phyloP scores from a whole-genome alignment of 1,140 invertebrate species.

The Episyrphus balteatus region DNA sequence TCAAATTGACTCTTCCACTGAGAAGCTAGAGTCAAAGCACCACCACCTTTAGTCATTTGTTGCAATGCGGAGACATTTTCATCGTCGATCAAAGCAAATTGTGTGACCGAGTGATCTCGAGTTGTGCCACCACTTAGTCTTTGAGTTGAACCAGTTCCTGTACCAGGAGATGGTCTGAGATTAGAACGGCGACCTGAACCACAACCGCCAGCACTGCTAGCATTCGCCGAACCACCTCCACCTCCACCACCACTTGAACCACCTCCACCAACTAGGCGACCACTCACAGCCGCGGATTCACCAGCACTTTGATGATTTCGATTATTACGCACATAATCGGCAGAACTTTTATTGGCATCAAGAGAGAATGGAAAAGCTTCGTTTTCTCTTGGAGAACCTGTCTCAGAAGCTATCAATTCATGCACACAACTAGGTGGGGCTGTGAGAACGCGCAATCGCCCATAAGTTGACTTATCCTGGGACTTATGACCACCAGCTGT shows the following conservation, averaged over 20 bases:
- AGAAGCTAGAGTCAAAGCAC: constrained; percentile 71
- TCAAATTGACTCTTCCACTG: constrained; percentile 93
- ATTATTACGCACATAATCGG: not conserved
- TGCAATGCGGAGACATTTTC: constrained; percentile 81
- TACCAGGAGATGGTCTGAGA: constrained; percentile 32
- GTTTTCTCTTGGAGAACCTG: constrained; percentile 5
- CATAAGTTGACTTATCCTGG: constrained; percentile 41
- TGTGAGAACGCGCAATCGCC: constrained; percentile 48
- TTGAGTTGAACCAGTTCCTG: constrained; percentile 37
- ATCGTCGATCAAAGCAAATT: constrained; percentile 87
- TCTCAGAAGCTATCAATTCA: constrained; percentile 27
- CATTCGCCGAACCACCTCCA: not conserved
- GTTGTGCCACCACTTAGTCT: constrained; percentile 35
- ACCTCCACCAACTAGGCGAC: not conserved
- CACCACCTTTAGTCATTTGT: constrained; percentile 64
- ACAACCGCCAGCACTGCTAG: not conserved
- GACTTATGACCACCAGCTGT: not conserved
- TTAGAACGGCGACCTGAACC: constrained; percentile 12
- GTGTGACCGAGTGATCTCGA: constrained; percentile 54
- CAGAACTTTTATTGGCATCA: not conserved
- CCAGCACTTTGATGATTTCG: not conserved
- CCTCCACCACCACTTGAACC: not conserved
- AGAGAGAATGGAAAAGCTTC: constrained; percentile 5
- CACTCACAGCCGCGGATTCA: not conserved
- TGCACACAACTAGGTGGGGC: constrained; percentile 46